Conservation (phyloP, 2,113 vertebrate species). For the Thamnophis sirtalis region DNA sequence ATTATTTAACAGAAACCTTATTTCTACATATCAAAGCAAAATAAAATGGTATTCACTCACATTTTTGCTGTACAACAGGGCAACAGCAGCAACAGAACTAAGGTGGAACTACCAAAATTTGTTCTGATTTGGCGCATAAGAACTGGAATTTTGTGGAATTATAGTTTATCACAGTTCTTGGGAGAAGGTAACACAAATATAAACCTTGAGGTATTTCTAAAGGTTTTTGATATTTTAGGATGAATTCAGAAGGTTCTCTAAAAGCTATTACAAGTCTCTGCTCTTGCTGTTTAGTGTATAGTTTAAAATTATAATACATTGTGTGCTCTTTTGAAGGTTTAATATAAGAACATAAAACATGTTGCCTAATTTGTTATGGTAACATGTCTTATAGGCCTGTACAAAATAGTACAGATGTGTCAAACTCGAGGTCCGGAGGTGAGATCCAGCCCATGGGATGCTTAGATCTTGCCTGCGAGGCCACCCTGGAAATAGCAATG, state of each 20-base stretch:
- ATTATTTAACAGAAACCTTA: conserved; percentile 53
- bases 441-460: too few relatives aligned
- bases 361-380: not conserved
- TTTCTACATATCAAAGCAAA: conserved; percentile 51
- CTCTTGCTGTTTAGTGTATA: not conserved
- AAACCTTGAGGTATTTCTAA: conserved; percentile 40
- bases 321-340: not conserved
- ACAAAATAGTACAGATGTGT: not conserved
- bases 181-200: conserved; percentile 43
- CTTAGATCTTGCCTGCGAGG: too few relatives aligned
- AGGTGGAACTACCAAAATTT: conserved; percentile 43
- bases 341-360: not conserved
- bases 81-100: conserved; percentile 33
- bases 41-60: conserved; percentile 26
- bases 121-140: conserved; percentile 53
- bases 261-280: not conserved
- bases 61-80: conserved; percentile 44
- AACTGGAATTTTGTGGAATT: conserved; percentile 53
- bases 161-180: conserved; percentile 52
- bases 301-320: not conserved
- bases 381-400: not conserved
- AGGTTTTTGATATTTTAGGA: conserved; percentile 25
- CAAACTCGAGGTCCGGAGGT: too few relatives aligned
- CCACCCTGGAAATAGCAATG: too few relatives aligned
- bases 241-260: conserved; percentile 27